phyloP scores from a whole-genome alignment of 2,888 invertebrate species.

The Erynnis tages region DNA sequence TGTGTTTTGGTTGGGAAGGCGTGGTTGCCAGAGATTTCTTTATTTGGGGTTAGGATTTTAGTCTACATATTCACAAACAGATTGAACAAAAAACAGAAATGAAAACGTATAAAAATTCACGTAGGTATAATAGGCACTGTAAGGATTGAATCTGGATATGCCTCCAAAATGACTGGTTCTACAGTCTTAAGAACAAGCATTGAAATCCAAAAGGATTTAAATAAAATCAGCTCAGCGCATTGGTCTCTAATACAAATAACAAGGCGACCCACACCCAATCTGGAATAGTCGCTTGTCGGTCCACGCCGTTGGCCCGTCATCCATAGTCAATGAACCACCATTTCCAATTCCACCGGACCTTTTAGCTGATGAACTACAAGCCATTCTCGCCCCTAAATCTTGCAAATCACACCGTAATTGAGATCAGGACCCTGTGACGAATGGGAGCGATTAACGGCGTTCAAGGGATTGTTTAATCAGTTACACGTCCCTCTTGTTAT shows the following conservation, averaged over 20 bases:
- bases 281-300: conserved; percentile 14
- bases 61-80: too few species aligned
- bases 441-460: neutral
- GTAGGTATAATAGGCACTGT: too few species aligned
- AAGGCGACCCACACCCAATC: conserved; percentile 23
- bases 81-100: too few species aligned
- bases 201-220: neutral
- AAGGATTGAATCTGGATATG: too few species aligned
- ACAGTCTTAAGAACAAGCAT: too few species aligned
- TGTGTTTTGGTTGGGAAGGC: too few species aligned
- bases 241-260: conserved; percentile 9
- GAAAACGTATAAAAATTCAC: too few species aligned
- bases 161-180: too few species aligned
- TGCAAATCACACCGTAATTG: conserved; percentile 26
- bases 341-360: conserved; percentile 47
- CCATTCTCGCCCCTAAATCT: conserved; percentile 38
- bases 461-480: neutral
- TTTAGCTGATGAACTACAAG: conserved; percentile 57
- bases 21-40: too few species aligned
- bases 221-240: conserved; percentile 11
- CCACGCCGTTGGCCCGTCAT: conserved; percentile 39
- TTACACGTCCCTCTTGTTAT: too few species aligned
- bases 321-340: conserved; percentile 63
- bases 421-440: conserved; percentile 19
- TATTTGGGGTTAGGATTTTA: too few species aligned